phyloP scores from a whole-genome alignment of 2,888 invertebrate species.

The Brachyptera putata region DNA sequence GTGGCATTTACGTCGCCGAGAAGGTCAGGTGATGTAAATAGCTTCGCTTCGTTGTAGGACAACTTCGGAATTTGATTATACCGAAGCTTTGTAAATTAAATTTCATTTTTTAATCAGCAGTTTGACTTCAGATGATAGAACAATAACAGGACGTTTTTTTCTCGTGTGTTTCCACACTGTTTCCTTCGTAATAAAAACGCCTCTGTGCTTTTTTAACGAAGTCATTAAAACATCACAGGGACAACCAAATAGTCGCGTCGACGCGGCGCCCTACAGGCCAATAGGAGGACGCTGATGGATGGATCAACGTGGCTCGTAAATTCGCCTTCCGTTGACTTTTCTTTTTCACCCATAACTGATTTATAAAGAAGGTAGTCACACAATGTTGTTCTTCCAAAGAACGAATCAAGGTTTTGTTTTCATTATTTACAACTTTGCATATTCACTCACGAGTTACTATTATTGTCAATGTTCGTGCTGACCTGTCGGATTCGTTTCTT shows the following conservation, averaged over 20 bases:
- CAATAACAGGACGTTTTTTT: background rate
- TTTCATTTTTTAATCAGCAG: background rate
- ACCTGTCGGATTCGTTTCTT: too few species aligned
- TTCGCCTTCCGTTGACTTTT: too few species aligned
- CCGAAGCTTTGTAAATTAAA: background rate
- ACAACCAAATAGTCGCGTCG: background rate
- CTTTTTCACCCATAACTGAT: too few species aligned
- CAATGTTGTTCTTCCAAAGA: too few species aligned
- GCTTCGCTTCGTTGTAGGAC: background rate
- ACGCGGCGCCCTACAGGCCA: too few species aligned
- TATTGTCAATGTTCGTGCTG: too few species aligned
- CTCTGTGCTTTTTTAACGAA: background rate
- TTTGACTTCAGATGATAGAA: background rate
- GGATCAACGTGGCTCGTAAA: too few species aligned
- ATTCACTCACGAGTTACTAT: too few species aligned
- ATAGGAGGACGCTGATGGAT: too few species aligned
- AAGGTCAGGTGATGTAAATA: conserved; percentile 1
- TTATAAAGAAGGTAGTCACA: too few species aligned
- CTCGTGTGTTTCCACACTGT: background rate
- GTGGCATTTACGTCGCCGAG: background rate
- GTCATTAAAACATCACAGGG: background rate
- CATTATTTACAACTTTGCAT: too few species aligned
- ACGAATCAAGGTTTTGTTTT: too few species aligned
- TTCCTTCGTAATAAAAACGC: background rate
- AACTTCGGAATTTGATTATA: background rate